These are phyloP conservation scores for Drosophila ananassae DNA, from an alignment of 1,140 invertebrate species.

Conservation along the genomic window DNA sequence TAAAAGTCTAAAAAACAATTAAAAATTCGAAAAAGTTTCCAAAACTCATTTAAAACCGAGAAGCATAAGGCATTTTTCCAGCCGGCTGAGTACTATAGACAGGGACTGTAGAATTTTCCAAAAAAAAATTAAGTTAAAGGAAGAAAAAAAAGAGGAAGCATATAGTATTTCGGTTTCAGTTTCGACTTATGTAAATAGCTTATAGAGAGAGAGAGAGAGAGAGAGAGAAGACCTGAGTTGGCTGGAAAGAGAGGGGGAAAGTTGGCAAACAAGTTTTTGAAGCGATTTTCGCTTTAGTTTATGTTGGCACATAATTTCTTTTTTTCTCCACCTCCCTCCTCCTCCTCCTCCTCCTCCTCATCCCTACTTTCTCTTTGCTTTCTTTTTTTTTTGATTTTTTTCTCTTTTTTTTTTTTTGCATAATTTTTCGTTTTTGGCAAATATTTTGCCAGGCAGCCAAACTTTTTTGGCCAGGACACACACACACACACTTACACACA, in stretches of 20 bases:
- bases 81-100: constrained; percentile 6
- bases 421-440: constrained; percentile 64
- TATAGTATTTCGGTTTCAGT: constrained; percentile 43
- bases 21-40: background rate
- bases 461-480: constrained; percentile 50
- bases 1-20: no score
- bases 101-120: constrained; percentile 9
- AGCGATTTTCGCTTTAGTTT: constrained; percentile 75
- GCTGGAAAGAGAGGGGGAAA: constrained; percentile 25
- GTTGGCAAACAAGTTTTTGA: constrained; percentile 77
- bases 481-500: constrained; percentile 16
- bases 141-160: constrained; percentile 22
- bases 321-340: background rate
- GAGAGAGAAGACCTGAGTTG: constrained; percentile 2
- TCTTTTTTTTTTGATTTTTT: background rate
- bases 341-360: no score
- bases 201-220: constrained; percentile 46
- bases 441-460: constrained; percentile 67
- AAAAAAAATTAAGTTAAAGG: background rate
- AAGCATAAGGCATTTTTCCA: background rate
- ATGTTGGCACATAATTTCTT: constrained; percentile 71
- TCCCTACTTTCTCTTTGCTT: no score
- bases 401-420: constrained; percentile 30
- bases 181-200: constrained; percentile 72
- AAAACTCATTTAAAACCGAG: background rate